phyloP scores from a whole-genome alignment of 1,140 invertebrate species.

The Achroia grisella region DNA sequence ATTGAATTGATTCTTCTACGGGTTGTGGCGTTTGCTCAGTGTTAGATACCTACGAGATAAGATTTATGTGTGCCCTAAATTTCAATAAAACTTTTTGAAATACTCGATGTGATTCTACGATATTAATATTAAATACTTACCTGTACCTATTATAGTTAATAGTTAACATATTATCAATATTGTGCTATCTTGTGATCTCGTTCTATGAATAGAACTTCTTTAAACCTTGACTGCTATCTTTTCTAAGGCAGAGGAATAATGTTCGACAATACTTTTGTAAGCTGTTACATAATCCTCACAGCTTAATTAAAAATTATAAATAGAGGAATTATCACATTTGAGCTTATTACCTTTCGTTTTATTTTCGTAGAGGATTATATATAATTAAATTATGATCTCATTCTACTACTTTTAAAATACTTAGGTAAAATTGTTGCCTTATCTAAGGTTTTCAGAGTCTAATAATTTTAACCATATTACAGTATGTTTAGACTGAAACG shows the following conservation, averaged over 20 bases:
- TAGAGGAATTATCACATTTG: conserved; percentile 7
- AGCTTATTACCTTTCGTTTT: conserved; percentile 9
- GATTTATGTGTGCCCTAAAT: conserved; percentile 20
- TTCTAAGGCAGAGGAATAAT: conserved; percentile 35
- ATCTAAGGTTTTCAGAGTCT: conserved; percentile 1
- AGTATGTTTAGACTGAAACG: not conserved
- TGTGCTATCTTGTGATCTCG: conserved; percentile 40
- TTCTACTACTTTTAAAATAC: conserved; percentile 2
- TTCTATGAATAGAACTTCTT: conserved; percentile 22
- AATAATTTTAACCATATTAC: not conserved
- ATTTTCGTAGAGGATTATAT: conserved; percentile 6
- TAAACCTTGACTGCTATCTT: conserved; percentile 35
- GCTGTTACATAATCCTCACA: conserved; percentile 23
- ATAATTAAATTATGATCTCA: conserved; percentile 1
- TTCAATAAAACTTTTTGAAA: conserved; percentile 19
- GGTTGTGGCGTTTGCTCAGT: conserved; percentile 57
- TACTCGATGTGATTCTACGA: conserved; percentile 32
- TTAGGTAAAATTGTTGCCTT: conserved; percentile 5
- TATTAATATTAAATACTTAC: conserved; percentile 16
- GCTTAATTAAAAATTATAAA: conserved; percentile 13
- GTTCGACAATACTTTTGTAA: conserved; percentile 54
- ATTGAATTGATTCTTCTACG: conserved; percentile 25
- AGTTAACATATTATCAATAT: conserved; percentile 26
- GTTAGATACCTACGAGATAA: conserved; percentile 29
- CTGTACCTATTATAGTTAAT: conserved; percentile 13